Evolutionary conservation across 2,113 vertebrate species (phyloP), one percentile per base, ranked within the genome.

Genomic region (Limanda limanda): DNA sequence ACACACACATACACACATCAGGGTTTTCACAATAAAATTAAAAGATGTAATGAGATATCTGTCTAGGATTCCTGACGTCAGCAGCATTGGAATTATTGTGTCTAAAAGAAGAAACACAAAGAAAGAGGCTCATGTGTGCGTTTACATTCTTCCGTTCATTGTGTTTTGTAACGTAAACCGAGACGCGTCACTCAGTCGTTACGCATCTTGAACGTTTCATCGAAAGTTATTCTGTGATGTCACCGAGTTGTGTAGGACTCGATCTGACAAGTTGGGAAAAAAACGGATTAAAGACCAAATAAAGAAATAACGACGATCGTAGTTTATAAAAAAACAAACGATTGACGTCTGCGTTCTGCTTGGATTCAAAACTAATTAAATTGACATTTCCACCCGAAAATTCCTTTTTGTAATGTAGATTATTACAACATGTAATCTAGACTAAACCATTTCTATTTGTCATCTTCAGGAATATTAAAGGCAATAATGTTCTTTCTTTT

Each of bases 181-280:
- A 35, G 20, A 14, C 2, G 2, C 47, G 47, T 23, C 57, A 13
- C 17, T 1, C 15, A 31, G 10, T 42, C 23, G 25, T 67, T 31
- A 23, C 40, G 23, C 42, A 24, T 65, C 12, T 54, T 54, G 23
- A 67, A 55, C 55, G 14, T 60, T 56, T 64, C 25, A 63, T 51
- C 24, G 7, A n/a, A 20, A 62, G 24, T 20, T n/a, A 47, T 31
- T 66, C 54, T 24, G 3, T 25, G 24, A 65, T 57, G 15, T 52
- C 47, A 27, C 10, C 0, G 2, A 14, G 21, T 37, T 40, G 13
- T 40, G 56, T 56, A 12, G 40, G 40, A 40, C 40, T 40, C 40
- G 40, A 40, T 40, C 40, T 13, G 40, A 11, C 10, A 40, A 5
- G 27, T 27, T 3, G 37, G 2, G 37, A 11, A 2, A 9, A 37